Base-by-base conservation (phyloP, 2,888 invertebrate species). In the Drosophila tripunctata region DNA sequence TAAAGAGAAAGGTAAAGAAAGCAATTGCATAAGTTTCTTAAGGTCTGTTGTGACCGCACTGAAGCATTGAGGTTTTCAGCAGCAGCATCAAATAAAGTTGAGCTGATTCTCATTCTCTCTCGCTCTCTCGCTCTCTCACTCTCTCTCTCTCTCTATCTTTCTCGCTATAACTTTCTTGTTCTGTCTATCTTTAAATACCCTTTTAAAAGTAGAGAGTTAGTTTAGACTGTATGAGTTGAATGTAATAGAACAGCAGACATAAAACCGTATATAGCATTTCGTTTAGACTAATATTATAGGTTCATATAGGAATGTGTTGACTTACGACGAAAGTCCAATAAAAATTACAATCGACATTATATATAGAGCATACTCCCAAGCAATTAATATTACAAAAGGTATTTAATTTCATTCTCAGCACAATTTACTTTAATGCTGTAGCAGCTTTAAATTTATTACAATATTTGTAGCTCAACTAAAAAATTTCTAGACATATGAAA, bases 11-110 rank as follows among this genome's bases (percentile, higher is more conserved):
- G 10, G 48, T 33, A 35, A 58, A 38, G 40, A 31, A 55, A 54
- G 38, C 67, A 72, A 75, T 75, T 67, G 62, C 54, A 78, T 63
- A 83, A 86, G 60, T 73, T 65, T 76, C 58, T 62, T 54, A 22
- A n/a, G 63, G 66, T 66, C 62, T 65, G 58, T 65, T 74, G 70
- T 81, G 87, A 81, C 81, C 87, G 57, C 80, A 74, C 43, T 61
- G 35, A 31, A 30, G 47, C 33, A 48, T 36, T 50, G 50, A 22
- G 48, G 35, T 30, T 35, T 40, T n/a, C n/a, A n/a, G 30, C 54
- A 45, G 48, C 21, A 43, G 61, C 67, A 69, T 79, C 61, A 62
- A 76, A 72, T 83, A 79, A 68, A 72, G 58, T 72, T 75, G 47
- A 52, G 64, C 54, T 45, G 40, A 54, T 12, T 19, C 22, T 31